Evolutionary conservation across 2,113 vertebrate species (phyloP), one percentile per base, ranked within the genome.

Genomic region (Suncus etruscus): DNA sequence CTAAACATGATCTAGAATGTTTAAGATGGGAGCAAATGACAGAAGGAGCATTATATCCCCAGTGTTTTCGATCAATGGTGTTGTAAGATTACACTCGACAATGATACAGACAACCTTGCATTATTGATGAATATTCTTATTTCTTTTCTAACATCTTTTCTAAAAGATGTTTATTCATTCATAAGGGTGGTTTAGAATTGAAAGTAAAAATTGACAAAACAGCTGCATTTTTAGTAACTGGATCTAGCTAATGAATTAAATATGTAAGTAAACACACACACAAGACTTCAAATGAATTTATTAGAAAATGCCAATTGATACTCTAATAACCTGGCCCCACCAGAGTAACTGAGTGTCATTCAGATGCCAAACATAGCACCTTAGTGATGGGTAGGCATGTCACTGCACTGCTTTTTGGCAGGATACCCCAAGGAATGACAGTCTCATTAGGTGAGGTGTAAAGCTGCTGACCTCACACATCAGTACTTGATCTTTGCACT

Each of bases 401-500:
- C 92, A 80, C 97, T 97, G 91, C 88, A 73, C 96, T 95, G 96
- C 96, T 96, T 96, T 96, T 91, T 47, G 47, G 95, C 95, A 95
- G 90, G 87, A 0, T 74, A 96, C 94, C 91, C 96, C 97, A 96
- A 97, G 97, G 97, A 98, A 97, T 97, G 97, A 97, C 97, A 96
- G 96, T 87, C 96, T 86, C 97, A 79, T 97, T 95, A 97, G 97
- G 97, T 97, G 97, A 97, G 96, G 50, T 97, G 97, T 97, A 98
- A 95, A 98, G 97, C 96, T 93, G 97, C 97, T 97, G 98, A 98
- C 98, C 98, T 96, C 97, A 66, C 88, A 96, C 96, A 97, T 92
- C 54, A 96, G 96, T 91, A 97, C 96, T 97, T 97, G 97, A 97
- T 98, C 98, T 98, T 94, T 97, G 97, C 95, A 97, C 97, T 94